Evolutionary conservation across 2,113 vertebrate species (phyloP), one percentile per base, ranked within the genome.

Genomic region (Carollia perspicillata): DNA sequence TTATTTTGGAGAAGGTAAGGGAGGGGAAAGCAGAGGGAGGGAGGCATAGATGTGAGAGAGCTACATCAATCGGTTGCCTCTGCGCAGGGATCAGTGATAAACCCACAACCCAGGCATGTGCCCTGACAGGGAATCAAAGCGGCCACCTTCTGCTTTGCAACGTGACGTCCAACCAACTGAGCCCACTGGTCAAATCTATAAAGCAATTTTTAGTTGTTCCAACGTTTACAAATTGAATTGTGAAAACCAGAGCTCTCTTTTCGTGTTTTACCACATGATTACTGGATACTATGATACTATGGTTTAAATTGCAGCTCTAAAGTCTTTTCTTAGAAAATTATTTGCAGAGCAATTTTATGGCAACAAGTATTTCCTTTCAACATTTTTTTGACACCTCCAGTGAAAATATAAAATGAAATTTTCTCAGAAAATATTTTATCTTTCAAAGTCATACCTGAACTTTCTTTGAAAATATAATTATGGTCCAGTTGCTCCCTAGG

Each of bases 351-450:
- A 33, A 90, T 69, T 53, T 55, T 84, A 47, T 28, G 30, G 2
- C 66, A n/a, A 72, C 37, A 37, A 18, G 40, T 92, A 23, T 33
- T 91, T 44, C 66, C 23, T 74, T 83, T 37, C 40, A 58, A 60
- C 51, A 90, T n/a, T 2, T 94, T 89, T 72, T 95, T 35, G 84
- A 44, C 0, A 22, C 2, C 17, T 84, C 17, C 16, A 92, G n/a
- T 95, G 68, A 97, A 98, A 96, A 22, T 75, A 93, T 33, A 60
- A 14, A 96, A 63, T 81, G 93, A 92, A 91, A 84, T 20, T 89
- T 51, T 44, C n/a, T 8, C 20, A 23, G 37, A 90, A 96, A 89
- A 68, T 79, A 83, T 81, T 80, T 97, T 97, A 84, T 94, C 92
- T 84, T 96, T 58, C 80, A 95, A 96, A 95, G 2, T 2, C n/a